phyloP scores from a whole-genome alignment of 2,888 invertebrate genomes.

The Brenthis hecate region DNA sequence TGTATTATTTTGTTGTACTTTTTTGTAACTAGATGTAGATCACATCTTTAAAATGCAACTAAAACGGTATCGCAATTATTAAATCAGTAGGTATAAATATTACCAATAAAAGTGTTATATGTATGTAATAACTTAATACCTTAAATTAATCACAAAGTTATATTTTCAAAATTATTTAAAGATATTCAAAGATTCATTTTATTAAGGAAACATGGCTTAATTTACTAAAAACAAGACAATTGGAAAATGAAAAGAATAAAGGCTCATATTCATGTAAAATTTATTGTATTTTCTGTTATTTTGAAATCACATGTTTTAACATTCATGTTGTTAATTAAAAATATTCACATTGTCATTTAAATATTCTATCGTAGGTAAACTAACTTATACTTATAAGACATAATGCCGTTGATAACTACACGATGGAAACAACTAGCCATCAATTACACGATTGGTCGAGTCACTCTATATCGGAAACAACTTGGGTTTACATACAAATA shows the following conservation, averaged over 20 bases:
- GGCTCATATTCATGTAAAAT: constrained; percentile 76
- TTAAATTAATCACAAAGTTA: no score
- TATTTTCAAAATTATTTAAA: no score
- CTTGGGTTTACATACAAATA: constrained; percentile 77
- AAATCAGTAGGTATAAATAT: no score
- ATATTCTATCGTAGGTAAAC: constrained; percentile 83
- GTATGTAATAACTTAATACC: no score
- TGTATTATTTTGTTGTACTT: no score
- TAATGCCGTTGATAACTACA: constrained; percentile 80
- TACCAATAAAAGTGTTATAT: no score
- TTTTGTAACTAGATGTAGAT: no score
- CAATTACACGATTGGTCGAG: constrained; percentile 78
- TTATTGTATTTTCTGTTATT: constrained; percentile 84
- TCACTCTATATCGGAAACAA: constrained; percentile 72
- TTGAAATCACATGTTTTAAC: constrained; percentile 84
- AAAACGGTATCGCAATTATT: no score
- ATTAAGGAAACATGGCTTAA: not conserved
- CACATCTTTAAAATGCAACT: no score
- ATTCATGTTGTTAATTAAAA: constrained; percentile 85
- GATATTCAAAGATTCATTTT: not conserved
- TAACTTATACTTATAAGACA: constrained; percentile 80
- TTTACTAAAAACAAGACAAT: not conserved
- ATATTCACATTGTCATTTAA: constrained; percentile 86
- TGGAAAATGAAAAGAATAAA: constrained; percentile 37
- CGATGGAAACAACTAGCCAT: constrained; percentile 61